Evolutionary conservation across 2,797 vertebrate genomes (phyloP), one percentile per base, ranked within the genome.

Genomic region (Poeciliopsis infans): DNA sequence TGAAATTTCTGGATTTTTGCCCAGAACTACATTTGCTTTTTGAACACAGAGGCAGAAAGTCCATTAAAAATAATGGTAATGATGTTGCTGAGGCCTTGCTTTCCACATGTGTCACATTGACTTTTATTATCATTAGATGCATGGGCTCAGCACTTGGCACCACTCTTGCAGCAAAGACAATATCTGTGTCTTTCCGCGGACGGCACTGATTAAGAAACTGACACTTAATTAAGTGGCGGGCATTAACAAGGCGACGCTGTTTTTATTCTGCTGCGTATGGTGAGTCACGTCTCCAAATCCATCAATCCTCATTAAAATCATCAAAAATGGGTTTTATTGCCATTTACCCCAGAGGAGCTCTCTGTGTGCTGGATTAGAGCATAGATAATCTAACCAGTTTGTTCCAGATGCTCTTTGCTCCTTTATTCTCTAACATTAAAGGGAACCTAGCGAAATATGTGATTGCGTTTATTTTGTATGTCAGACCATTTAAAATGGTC

Each of bases 261-360:
- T 70, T 49, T 49, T 66, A 57, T 41, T 5, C n/a, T 71, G 49
- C 43, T 73, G 74, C 25, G 47, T n/a, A 71, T 51, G 46, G 59
- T 84, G 85, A 88, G 80, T 89, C 84, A 82, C 68, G 72, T 61
- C 78, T 80, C 76, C 5, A 68, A 80, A 59, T 77, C 78, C 69
- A 78, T 86, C 87, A 82, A 13, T 64, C 25, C 47, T 75, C 75
- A 84, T 85, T 86, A 85, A 72, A 80, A 85, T 89, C 79, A 80
- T 74, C 31, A 25, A 45, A 66, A 79, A 78, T 46, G 0, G 2
- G 53, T 57, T 68, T 69, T 57, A 76, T 16, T 78, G 66, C 78
- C 70, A 66, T 57, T 86, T 76, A 31, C 3, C 57, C 74, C 41
- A 46, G 20, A 55, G 25, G 80, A 80, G 51, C 46, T 15, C 33